Evolutionary conservation across 2,888 invertebrate species (phyloP).

Genomic region (Siphlonurus alternatus): DNA sequence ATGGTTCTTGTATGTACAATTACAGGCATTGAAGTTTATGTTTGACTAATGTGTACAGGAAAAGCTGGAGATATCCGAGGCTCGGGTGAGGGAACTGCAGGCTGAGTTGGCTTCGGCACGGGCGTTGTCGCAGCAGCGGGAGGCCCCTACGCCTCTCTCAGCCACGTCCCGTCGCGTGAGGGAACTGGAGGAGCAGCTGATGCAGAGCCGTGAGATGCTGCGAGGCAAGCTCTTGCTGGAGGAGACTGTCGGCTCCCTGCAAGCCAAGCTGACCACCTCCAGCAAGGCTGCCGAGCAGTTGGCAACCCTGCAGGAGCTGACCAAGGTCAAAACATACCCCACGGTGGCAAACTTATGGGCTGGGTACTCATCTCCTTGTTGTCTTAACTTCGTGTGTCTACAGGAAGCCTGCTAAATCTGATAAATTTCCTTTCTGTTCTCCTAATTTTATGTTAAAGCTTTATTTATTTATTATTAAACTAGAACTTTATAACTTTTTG

Average conservation of each 20-base stretch:
- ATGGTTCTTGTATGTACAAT: too few relatives aligned
- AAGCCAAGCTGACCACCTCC: background rate
- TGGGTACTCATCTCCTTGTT: too few relatives aligned
- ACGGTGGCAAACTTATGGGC: too few relatives aligned
- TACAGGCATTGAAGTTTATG: too few relatives aligned
- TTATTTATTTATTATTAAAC: too few relatives aligned
- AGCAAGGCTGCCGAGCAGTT: background rate
- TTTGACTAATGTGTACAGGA: background rate
- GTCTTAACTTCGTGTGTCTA: too few relatives aligned
- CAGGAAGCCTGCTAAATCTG: too few relatives aligned
- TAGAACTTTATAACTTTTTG: too few relatives aligned
- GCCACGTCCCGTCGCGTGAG: background rate
- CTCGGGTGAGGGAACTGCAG: background rate
- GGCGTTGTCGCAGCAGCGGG: background rate
- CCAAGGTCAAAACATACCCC: too few relatives aligned
- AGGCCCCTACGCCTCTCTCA: background rate
- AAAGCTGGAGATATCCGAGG: background rate
- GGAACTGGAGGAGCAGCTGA: conserved; percentile 1
- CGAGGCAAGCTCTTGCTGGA: background rate
- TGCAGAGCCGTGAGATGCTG: background rate
- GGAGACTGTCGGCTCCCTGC: background rate
- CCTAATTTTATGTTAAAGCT: too few relatives aligned
- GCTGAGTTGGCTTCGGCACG: background rate
- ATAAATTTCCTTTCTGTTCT: too few relatives aligned
- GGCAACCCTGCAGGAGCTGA: background rate